Percentiles rank a stretch among this genome's conserved stretches.
Evolutionary conservation across 2,113 vertebrate genomes (phyloP).

Genomic region (Malurus melanocephalus): DNA sequence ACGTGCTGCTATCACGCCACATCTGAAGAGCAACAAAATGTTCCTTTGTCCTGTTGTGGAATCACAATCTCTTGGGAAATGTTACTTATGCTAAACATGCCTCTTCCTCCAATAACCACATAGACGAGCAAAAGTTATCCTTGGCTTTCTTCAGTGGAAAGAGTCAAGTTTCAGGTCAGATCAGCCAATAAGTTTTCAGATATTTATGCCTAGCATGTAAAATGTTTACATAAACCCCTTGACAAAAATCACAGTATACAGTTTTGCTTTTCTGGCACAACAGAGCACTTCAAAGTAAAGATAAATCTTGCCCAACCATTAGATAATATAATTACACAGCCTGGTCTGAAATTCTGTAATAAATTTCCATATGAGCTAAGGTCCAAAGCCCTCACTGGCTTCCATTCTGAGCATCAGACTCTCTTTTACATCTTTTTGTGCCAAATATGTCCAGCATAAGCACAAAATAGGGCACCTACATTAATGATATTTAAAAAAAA

Average conservation of each 20-base stretch:
- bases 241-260: neutral
- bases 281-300: neutral
- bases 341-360: neutral
- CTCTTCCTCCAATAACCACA: neutral
- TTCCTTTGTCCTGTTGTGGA: neutral
- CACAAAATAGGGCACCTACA: neutral
- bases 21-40: neutral
- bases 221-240: neutral
- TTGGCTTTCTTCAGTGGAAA: neutral
- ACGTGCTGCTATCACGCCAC: accelerated
- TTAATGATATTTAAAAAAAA: neutral
- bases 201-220: neutral
- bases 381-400: neutral
- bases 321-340: neutral
- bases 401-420: neutral
- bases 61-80: neutral
- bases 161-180: neutral
- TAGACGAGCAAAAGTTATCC: neutral
- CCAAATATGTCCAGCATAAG: neutral
- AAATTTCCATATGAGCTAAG: neutral
- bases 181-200: neutral
- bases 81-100: neutral
- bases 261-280: neutral
- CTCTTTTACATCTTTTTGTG: neutral
- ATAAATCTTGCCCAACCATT: neutral